Percentiles rank a stretch among this genome's conserved stretches.
phyloP scores from a whole-genome alignment of 2,113 vertebrate species.

The Hemibagrus wyckioides region DNA sequence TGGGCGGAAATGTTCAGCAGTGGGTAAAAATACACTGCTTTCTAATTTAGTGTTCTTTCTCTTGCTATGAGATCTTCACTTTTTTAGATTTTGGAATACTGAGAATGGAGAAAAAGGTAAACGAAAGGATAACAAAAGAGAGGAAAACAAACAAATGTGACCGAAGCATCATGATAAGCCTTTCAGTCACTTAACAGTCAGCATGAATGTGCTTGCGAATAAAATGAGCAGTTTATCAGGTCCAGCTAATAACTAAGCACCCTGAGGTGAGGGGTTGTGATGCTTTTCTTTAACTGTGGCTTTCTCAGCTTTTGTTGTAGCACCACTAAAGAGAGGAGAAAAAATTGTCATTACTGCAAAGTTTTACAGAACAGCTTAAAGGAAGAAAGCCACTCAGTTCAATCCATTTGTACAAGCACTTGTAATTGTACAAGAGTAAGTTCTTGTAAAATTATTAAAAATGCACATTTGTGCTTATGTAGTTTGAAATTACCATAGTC shows the following conservation, averaged over 20 bases:
- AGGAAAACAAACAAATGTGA: not conserved
- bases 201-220: not conserved
- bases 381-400: not conserved
- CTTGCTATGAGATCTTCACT: not conserved
- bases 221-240: not conserved
- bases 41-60: conserved; percentile 6
- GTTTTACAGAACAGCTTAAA: not conserved
- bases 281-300: not conserved
- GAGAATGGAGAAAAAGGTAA: not conserved
- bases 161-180: not conserved
- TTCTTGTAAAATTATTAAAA: not conserved
- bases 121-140: not conserved
- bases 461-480: not conserved
- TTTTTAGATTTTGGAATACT: not conserved
- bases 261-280: not conserved
- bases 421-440: not conserved
- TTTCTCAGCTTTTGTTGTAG: not conserved
- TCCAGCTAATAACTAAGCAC: not conserved
- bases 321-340: not conserved
- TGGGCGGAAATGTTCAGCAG: conserved; percentile 1
- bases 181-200: not conserved
- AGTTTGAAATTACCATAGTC: not conserved
- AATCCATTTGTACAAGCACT: not conserved
- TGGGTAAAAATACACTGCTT: conserved; percentile 8
- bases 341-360: not conserved